Percentiles rank a stretch among this genome's conserved stretches.
These are phyloP conservation scores for Pantelozetes paolii DNA, from an alignment of 2,888 invertebrate genomes.

Conservation along the genomic window DNA sequence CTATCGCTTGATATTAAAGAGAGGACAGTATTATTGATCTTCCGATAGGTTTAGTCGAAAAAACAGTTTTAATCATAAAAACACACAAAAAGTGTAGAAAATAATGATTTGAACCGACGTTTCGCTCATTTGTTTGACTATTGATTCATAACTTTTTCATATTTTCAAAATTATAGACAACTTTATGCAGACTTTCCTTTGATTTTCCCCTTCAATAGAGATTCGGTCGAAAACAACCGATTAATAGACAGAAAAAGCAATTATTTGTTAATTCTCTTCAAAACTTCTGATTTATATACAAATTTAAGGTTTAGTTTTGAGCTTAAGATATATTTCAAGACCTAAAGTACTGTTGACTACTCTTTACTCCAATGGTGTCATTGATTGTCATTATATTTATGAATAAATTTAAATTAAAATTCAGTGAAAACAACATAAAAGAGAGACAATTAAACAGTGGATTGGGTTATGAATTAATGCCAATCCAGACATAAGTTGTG, in stretches of 20 bases:
- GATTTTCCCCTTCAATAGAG: slow-evolving; percentile 5
- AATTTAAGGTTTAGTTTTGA: slow-evolving; percentile 2
- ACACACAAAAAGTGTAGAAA: slow-evolving; percentile 24
- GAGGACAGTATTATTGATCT: slow-evolving; percentile 22
- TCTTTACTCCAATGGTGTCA: slow-evolving; percentile 1
- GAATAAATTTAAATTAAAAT: background rate
- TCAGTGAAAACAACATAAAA: slow-evolving; percentile 1
- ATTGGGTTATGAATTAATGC: slow-evolving; percentile 4
- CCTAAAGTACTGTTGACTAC: background rate
- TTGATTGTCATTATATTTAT: slow-evolving; percentile 17
- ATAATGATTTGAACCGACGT: slow-evolving; percentile 2
- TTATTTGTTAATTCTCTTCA: background rate
- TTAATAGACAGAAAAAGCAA: no score
- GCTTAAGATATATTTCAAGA: background rate
- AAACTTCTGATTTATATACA: no score
- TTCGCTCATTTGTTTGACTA: slow-evolving; percentile 27
- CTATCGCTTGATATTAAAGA: slow-evolving; percentile 29
- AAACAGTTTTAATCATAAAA: background rate
- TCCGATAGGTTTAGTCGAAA: slow-evolving; percentile 30
- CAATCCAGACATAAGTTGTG: background rate
- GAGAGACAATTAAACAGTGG: background rate
- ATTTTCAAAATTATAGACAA: slow-evolving; percentile 5
- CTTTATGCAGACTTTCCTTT: slow-evolving; percentile 31
- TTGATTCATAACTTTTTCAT: slow-evolving; percentile 14
- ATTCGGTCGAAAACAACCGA: background rate